phyloP scores from a whole-genome alignment of 1,140 invertebrate species.

The Drosophila serrata region DNA sequence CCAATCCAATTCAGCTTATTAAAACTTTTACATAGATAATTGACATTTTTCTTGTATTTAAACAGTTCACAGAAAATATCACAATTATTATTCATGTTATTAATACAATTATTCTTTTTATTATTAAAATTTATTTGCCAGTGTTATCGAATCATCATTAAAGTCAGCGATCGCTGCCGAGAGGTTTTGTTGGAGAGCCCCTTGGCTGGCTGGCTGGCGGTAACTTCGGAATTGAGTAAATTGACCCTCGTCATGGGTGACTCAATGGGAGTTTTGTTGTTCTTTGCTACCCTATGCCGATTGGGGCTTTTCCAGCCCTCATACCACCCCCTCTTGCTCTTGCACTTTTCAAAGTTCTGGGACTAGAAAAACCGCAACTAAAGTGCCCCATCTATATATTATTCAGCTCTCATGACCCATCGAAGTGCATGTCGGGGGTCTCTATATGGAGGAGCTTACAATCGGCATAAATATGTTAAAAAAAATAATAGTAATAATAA shows the following conservation, averaged over 20 bases:
- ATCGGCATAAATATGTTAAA: background rate
- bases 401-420: conserved; percentile 6
- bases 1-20: too few species aligned
- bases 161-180: conserved; percentile 15
- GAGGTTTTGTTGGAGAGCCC: background rate
- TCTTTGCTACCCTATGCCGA: background rate
- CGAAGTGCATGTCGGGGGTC: conserved; percentile 43
- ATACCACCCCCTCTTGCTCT: background rate
- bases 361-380: conserved; percentile 51
- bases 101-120: background rate
- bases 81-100: background rate
- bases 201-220: background rate
- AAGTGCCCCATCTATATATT: conserved; percentile 37
- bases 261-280: conserved; percentile 43
- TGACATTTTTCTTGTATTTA: background rate
- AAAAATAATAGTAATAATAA: background rate
- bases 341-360: conserved; percentile 44
- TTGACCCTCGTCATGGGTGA: conserved; percentile 25
- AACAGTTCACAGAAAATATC: too few species aligned
- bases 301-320: background rate
- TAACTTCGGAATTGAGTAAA: conserved; percentile 26
- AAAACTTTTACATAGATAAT: too few species aligned
- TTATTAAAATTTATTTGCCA: background rate
- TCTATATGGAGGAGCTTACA: too few species aligned
- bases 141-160: background rate